Evolutionary conservation across 2,888 invertebrate genomes (phyloP), one percentile per base, ranked within the genome.

Genomic region (Ceriagrion tenellum): DNA sequence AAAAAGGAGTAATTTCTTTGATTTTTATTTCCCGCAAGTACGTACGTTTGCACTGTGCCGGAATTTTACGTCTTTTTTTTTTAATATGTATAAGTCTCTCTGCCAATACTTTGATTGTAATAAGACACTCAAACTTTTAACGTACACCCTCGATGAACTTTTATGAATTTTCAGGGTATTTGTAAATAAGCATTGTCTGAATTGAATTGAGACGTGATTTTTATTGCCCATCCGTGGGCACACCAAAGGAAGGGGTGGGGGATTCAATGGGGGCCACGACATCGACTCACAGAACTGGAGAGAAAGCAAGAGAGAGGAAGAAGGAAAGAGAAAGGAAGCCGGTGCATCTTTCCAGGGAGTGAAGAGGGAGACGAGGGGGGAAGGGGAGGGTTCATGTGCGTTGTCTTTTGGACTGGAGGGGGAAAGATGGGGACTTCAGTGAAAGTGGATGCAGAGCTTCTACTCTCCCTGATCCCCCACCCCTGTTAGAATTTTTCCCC

Each of bases 161-260:
- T 96, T 95, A 95, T 96, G 95, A 95, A 95, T 96, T 96, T 96
- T 96, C 96, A 96, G 96, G 96, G 96, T 96, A 96, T 96, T 96
- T 96, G 96, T 96, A 96, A 96, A 96, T 96, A 96, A 95, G 95
- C 96, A 95, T 95, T 95, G 95, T 95, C 95, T 95, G 95, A 95
- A 93, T 93, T 93, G 93, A 93, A 74, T 93, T 26, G 88, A 95
- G 95, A 89, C 47, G 90, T 88, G 63, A 89, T 95, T 88, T 88
- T 89, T 89, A 90, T 56, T 69, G 88, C 63, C 90, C 47, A 89
- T 6, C 95, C 59, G 35, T 88, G 95, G 89, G 88, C 88, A 63
- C 90, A 89, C 95, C 95, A 95, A 95, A 93, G 93, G 93, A 93
- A 69, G 47, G 69, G 69, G 93, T 69, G 69, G 74, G 93, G 93